Base-by-base conservation (phyloP, 2,113 vertebrate genomes). In the Brachirus orientalis region DNA sequence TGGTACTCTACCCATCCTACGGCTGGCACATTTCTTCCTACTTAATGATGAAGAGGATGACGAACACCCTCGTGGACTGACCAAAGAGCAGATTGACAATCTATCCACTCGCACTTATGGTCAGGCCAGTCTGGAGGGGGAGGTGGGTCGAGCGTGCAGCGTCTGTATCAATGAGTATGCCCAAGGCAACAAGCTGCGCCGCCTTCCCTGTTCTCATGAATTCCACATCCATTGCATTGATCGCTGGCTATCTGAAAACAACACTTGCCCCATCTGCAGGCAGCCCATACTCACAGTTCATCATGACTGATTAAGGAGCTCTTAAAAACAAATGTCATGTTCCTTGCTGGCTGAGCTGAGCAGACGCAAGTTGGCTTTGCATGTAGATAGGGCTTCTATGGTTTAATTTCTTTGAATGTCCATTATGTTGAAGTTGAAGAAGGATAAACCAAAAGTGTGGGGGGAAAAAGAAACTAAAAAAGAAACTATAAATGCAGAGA, bases 51-150 rank as follows among this genome's bases (percentile, higher is more conserved):
- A 96, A 3, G 95, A 95, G 7, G 94, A 94, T 0, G 94, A 94
- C 0, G 95, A 96, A 58, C 94, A 89, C 69, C 90, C 94, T 0
- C 90, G 93, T 46, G 96, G 97, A 77, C 94, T 98, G 93, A 97
- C 95, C 92, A 98, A 98, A 95, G 97, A 98, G 86, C 97, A 98
- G 90, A 98, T 98, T 61, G 96, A 98, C 94, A 97, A 96, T 95
- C 94, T 98, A 86, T 94, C 94, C 54, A 98, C 97, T 0, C 93
- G 95, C 45, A 96, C 92, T 63, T 98, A 97, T 54, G 96, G 95
- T 87, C 94, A 95, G 86, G 89, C 86, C 63, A 92, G 87, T 68
- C 52, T 91, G 12, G 96, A 97, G 73, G 93, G 87, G 0, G 96
- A 98, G 83, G 59, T 92, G 56, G 94, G 95, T 47, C 95, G 95